Evolutionary conservation across 2,113 vertebrate genomes (phyloP).

Genomic region (Dendropsophus ebraccatus): DNA sequence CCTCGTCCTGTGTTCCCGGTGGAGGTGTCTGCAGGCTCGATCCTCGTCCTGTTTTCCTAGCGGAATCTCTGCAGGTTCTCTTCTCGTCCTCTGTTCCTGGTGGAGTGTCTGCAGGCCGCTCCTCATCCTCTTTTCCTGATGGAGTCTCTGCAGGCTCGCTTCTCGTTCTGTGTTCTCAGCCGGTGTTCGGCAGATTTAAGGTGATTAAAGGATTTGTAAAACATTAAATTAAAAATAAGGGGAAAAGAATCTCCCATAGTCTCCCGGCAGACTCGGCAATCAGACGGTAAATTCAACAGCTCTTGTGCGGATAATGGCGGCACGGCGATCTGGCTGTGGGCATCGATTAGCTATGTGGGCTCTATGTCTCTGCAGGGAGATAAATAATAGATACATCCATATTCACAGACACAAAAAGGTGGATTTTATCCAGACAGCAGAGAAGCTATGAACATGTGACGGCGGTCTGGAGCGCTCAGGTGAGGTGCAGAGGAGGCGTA

Average conservation of each 20-base stretch:
- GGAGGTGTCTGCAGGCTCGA: not conserved
- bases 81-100: too few relatives aligned
- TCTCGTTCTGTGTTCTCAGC: not conserved
- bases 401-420: not conserved
- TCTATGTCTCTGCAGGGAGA: constrained; percentile 18
- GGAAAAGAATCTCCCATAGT: not conserved
- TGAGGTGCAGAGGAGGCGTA: not conserved
- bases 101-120: too few relatives aligned
- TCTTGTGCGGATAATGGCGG: constrained; percentile 5
- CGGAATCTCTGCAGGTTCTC: too few relatives aligned
- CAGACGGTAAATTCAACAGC: not conserved
- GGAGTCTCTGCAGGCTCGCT: not conserved
- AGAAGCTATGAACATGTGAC: not conserved
- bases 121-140: too few relatives aligned
- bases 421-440: not conserved
- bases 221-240: constrained; percentile 44
- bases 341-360: constrained; percentile 19
- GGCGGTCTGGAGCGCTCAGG: not conserved
- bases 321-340: not conserved
- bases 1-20: too few relatives aligned
- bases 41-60: not conserved
- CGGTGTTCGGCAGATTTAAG: not conserved
- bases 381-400: constrained; percentile 31
- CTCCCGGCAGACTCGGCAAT: not conserved
- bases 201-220: constrained; percentile 52